Conservation (phyloP, 2,888 invertebrate genomes). For the Masnerella sp. region DNA sequence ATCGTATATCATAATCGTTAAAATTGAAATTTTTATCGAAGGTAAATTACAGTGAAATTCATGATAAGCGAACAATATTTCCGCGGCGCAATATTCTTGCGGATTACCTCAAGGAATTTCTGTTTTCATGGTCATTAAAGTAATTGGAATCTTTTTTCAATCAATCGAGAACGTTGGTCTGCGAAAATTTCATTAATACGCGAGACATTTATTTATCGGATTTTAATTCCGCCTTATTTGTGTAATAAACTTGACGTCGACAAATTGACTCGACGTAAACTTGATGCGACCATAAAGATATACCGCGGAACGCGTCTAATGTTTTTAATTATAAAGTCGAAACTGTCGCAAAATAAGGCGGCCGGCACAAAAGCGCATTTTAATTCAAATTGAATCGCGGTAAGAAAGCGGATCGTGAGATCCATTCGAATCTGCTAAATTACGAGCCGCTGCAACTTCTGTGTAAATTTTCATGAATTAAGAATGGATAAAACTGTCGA, state of each 20-base stretch:
- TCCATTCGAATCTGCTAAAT: slow-evolving; percentile 18
- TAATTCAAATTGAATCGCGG: slow-evolving; percentile 3
- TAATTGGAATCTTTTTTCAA: background rate
- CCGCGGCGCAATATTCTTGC: background rate
- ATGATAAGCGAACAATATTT: background rate
- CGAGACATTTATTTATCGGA: no score
- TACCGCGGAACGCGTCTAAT: no score
- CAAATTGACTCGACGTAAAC: no score
- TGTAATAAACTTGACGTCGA: no score
- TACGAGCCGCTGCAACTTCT: slow-evolving; percentile 16
- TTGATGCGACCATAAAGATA: no score
- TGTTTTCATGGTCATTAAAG: background rate
- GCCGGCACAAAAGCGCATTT: slow-evolving; percentile 12
- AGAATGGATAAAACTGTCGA: slow-evolving; percentile 19
- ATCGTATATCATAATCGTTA: background rate
- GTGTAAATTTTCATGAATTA: slow-evolving; percentile 24
- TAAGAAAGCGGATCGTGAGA: slow-evolving; percentile 8
- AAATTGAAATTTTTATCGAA: slow-evolving; percentile 1
- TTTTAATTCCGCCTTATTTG: no score
- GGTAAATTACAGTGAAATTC: slow-evolving; percentile 2
- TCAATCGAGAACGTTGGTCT: no score
- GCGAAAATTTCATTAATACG: no score
- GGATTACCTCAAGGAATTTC: background rate
- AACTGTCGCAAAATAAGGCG: background rate
- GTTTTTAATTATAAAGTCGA: slow-evolving; percentile 6